Percentiles rank a stretch among this genome's conserved stretches.
phyloP scores from a whole-genome alignment of 2,797 vertebrate species.

The Nyctibius grandis region DNA sequence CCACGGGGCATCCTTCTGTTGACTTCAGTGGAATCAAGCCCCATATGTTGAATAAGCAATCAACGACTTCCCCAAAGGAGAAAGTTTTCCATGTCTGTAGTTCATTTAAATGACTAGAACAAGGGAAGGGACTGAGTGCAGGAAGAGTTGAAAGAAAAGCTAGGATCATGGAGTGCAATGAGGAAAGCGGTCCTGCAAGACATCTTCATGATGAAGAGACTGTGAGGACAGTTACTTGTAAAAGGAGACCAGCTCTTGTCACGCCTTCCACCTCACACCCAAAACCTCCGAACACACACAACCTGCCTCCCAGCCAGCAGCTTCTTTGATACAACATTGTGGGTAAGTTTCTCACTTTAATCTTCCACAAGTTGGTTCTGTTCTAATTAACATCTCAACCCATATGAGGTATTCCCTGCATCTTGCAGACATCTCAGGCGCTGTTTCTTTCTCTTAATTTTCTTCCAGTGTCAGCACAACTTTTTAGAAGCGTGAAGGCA shows the following conservation, averaged over 20 bases:
- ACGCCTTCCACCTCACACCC: not conserved
- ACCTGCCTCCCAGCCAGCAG: not conserved
- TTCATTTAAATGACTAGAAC: not conserved
- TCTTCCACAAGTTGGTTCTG: not conserved
- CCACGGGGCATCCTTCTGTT: not conserved
- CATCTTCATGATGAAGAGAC: not conserved
- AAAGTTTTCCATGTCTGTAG: not conserved
- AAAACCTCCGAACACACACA: not conserved
- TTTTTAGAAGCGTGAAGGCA: not conserved
- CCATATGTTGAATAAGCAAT: not conserved
- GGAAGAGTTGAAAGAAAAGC: not conserved
- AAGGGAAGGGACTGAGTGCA: not conserved
- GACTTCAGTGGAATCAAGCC: not conserved
- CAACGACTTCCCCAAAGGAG: not conserved
- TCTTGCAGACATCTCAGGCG: not conserved
- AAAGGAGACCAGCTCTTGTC: not conserved
- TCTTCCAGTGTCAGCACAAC: not conserved
- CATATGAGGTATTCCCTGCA: not conserved
- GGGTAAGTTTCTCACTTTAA: constrained; percentile 10
- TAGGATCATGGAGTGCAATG: not conserved
- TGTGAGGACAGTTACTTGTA: not conserved
- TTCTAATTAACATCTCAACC: not conserved
- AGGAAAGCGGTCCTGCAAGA: not conserved
- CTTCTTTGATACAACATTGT: not conserved
- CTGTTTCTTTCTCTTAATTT: not conserved